Percentiles rank a stretch among this genome's conserved stretches.
phyloP scores from a whole-genome alignment of 2,888 invertebrate species.

The Drosophila austrosaltans region DNA sequence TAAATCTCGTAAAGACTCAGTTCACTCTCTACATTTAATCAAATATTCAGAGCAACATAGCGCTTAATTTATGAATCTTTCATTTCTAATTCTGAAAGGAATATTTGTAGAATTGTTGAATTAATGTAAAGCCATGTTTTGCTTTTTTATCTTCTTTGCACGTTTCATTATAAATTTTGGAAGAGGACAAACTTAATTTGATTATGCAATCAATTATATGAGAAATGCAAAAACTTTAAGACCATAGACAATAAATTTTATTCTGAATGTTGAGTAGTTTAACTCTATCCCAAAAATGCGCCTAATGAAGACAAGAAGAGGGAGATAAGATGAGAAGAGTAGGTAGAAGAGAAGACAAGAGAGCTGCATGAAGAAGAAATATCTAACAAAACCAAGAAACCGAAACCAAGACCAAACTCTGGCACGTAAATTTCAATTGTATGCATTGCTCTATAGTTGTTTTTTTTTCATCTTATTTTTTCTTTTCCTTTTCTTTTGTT shows the following conservation, averaged over 20 bases:
- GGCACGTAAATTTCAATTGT: constrained; percentile 76
- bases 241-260: constrained; percentile 17
- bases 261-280: constrained; percentile 33
- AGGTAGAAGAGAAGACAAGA: constrained; percentile 9
- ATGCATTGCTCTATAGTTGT: constrained; percentile 51
- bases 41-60: too few relatives aligned
- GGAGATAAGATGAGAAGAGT: constrained; percentile 18
- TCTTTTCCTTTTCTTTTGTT: background rate
- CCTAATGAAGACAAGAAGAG: constrained; percentile 46
- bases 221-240: constrained; percentile 36
- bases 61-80: too few relatives aligned
- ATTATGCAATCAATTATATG: constrained; percentile 19
- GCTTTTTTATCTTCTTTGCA: background rate
- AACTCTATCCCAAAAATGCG: constrained; percentile 15
- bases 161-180: background rate
- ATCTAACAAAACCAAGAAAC: constrained; percentile 43
- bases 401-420: constrained; percentile 53
- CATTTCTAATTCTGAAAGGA: too few relatives aligned
- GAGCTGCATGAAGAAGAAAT: constrained; percentile 10
- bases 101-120: too few relatives aligned
- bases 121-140: background rate
- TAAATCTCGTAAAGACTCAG: too few relatives aligned
- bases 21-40: too few relatives aligned
- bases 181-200: background rate
- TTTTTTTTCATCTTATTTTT: constrained; percentile 6